These are phyloP conservation scores for Caenorhabditis sp. DNA, from an alignment of 2,888 invertebrate genomes.

Conservation along the genomic window DNA sequence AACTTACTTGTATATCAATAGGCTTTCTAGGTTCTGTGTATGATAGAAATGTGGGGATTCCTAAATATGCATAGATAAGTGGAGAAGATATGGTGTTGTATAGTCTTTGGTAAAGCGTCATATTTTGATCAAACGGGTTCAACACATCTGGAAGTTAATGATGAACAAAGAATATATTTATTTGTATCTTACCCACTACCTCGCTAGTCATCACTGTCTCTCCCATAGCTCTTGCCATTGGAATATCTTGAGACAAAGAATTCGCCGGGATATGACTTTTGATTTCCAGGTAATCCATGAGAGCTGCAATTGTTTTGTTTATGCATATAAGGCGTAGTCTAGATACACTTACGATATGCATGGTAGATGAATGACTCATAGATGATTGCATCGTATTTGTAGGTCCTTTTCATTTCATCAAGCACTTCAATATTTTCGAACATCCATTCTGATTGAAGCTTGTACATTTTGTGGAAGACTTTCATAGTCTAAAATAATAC, in stretches of 20 bases:
- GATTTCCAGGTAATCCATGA: conserved; percentile 21
- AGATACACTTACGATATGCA: neutral
- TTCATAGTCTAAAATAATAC: no score
- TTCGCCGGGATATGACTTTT: conserved; percentile 7
- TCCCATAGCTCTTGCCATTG: conserved; percentile 7
- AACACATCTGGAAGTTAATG: no score
- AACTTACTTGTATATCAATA: neutral
- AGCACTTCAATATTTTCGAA: neutral
- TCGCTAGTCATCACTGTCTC: neutral
- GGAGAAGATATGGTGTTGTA: no score
- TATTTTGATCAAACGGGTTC: no score
- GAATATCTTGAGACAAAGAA: conserved; percentile 16
- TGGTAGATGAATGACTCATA: neutral
- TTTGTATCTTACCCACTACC: no score
- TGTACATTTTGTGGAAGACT: neutral
- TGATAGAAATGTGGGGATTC: no score
- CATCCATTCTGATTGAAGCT: neutral
- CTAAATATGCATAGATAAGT: no score
- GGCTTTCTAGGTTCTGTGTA: no score
- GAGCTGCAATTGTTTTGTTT: neutral
- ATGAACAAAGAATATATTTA: no score
- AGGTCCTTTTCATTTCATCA: neutral
- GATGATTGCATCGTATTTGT: neutral
- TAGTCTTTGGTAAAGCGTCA: no score
- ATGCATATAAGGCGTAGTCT: no score